Evolutionary conservation across 1,140 invertebrate species (phyloP), one percentile per base, ranked within the genome.

Genomic region (Metopolophium dirhodum): DNA sequence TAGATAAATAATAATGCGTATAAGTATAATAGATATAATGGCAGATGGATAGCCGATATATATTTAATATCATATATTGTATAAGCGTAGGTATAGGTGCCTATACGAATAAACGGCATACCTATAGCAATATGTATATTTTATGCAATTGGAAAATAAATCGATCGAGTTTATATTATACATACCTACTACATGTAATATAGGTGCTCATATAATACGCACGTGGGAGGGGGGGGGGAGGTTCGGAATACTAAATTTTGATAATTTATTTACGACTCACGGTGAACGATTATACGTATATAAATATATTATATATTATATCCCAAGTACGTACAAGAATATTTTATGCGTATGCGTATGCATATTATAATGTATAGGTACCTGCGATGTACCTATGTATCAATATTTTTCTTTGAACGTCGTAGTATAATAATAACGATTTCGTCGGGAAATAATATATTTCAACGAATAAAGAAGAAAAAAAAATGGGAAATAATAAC

Each of bases 401-500:
- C 61, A 54, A 51, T 88, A 88, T 88, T 88, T 88, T 88, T 88
- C 47, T 88, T 88, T 88, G 47, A 88, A 88, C 83, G 37, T 85
- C 30, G 61, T n/a, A 77, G 61, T n/a, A 77, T 77, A 68, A n/a
- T n/a, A 68, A 77, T 77, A 77, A 83, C 87, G 20, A 18, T 37
- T 35, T 45, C 89, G 89, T 45, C 89, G 57, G 61, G 35, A 41
- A 68, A 90, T 61, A 61, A 90, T 68, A 61, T 61, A 61, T 68
- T 90, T 90, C 30, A 68, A 68, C 35, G 89, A n/a, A 90, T 68
- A 57, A 45, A 68, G 41, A 68, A 45, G 0, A 45, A 89, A 61
- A 57, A 88, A 54, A 54, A 41, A 90, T 51, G 11, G 26, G 45
- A 86, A 86, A 88, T 88, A 88, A 88, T 88, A 88, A 88, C 18